phyloP scores from a whole-genome alignment of 2,888 invertebrate genomes.

The Anthoptus insignis region DNA sequence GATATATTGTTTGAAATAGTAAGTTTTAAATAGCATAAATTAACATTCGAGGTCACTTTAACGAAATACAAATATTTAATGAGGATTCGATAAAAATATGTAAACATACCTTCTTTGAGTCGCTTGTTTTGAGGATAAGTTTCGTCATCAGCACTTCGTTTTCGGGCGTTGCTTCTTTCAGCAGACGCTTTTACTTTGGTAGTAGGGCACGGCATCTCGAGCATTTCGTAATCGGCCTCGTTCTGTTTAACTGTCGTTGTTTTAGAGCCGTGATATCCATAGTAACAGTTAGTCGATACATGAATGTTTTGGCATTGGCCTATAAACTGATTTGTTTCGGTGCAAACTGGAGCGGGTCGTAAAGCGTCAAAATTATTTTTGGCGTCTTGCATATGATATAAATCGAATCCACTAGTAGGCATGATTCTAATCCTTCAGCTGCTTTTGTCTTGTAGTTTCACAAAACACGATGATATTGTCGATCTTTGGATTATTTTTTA shows the following conservation, averaged over 20 bases:
- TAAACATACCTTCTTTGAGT: conserved; percentile 76
- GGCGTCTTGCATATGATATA: conserved; percentile 74
- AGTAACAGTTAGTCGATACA: conserved; percentile 84
- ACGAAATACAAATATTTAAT: conserved; percentile 56
- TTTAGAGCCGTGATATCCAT: conserved; percentile 76
- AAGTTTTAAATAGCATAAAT: too few species aligned
- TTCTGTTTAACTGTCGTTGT: conserved; percentile 60
- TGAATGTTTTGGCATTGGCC: conserved; percentile 79
- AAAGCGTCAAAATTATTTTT: conserved; percentile 81
- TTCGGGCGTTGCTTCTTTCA: conserved; percentile 64
- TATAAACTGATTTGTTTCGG: conserved; percentile 69
- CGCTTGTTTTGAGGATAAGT: conserved; percentile 74
- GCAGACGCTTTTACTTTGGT: conserved; percentile 50
- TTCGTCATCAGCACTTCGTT: conserved; percentile 73
- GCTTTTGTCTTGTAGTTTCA: too few species aligned
- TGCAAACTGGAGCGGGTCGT: conserved; percentile 76
- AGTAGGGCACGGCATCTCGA: conserved; percentile 59
- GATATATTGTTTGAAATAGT: neutral
- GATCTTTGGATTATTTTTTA: too few species aligned
- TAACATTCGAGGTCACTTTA: neutral
- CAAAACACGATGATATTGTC: too few species aligned
- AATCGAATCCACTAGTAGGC: conserved; percentile 77
- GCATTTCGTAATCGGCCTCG: conserved; percentile 48
- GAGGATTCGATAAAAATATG: conserved; percentile 58
- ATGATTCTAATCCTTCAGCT: conserved; percentile 57